A percentile compares a stretch with the other conserved stretches of the same genome.
Evolutionary conservation across 1,140 invertebrate genomes (phyloP).

Genomic region (Hestina assimilis): DNA sequence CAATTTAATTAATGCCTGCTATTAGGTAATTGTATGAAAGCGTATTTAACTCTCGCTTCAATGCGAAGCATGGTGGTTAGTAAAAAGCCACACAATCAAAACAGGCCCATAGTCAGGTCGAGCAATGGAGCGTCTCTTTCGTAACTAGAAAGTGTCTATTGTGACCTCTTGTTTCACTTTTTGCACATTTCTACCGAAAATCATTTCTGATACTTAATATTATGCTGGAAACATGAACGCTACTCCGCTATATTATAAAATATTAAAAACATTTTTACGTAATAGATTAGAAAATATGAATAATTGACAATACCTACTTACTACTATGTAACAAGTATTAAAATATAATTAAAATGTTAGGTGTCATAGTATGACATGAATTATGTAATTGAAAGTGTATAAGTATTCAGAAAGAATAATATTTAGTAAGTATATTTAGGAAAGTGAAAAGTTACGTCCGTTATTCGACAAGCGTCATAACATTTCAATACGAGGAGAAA

Average conservation of each 20-base stretch:
- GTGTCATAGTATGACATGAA: not conserved
- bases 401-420: constrained; percentile 19
- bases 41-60: constrained; percentile 11
- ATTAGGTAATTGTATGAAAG: constrained; percentile 12
- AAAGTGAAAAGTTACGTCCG: constrained; percentile 20
- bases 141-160: constrained; percentile 64
- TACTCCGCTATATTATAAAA: no score
- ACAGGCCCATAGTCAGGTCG: constrained; percentile 16
- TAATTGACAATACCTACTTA: not conserved
- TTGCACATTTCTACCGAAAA: constrained; percentile 32
- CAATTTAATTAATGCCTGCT: not conserved
- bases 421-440: constrained; percentile 10
- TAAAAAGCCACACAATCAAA: constrained; percentile 14
- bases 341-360: not conserved
- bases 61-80: constrained; percentile 1
- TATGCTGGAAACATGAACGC: constrained; percentile 21
- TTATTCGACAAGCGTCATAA: constrained; percentile 24
- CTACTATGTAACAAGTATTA: not conserved
- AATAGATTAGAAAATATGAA: constrained; percentile 9
- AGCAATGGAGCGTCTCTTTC: constrained; percentile 44
- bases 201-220: constrained; percentile 26
- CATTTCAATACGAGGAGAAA: constrained; percentile 30
- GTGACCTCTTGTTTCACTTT: constrained; percentile 33
- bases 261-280: constrained; percentile 16
- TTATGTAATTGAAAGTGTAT: constrained; percentile 15